Percentiles rank a stretch among this genome's conserved stretches.
Conservation (phyloP, 2,113 vertebrate species). For the Dipodomys spectabilis region DNA sequence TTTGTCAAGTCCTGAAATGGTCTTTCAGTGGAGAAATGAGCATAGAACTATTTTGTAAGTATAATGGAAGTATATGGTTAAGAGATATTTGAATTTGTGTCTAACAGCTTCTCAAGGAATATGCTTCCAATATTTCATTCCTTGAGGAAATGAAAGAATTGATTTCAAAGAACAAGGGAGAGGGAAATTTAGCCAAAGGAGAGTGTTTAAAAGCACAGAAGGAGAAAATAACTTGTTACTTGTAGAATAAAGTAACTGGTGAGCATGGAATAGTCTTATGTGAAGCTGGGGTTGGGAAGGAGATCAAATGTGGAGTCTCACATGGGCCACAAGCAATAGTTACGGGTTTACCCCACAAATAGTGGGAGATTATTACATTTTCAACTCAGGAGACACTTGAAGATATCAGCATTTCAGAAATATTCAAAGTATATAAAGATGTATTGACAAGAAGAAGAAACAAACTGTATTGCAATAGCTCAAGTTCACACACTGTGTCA, state of each 20-base stretch:
- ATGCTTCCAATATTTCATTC: not conserved
- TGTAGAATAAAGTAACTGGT: not conserved
- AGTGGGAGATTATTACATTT: not conserved
- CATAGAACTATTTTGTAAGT: not conserved
- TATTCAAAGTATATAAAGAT: not conserved
- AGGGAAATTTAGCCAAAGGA: not conserved
- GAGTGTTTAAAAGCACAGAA: not conserved
- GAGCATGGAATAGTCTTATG: fast-evolving
- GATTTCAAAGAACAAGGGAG: not conserved
- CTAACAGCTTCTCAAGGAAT: not conserved
- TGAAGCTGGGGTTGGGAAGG: not conserved
- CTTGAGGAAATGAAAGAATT: not conserved
- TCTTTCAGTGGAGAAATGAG: not conserved
- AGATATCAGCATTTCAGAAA: not conserved
- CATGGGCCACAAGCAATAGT: fast-evolving
- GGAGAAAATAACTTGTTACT: not conserved
- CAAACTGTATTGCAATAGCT: not conserved
- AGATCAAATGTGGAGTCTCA: not conserved
- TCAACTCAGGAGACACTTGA: not conserved
- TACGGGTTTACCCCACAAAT: not conserved
- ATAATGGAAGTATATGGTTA: not conserved
- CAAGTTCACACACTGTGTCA: not conserved
- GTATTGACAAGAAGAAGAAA: not conserved
- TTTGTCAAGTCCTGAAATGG: not conserved
- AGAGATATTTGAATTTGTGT: not conserved